phyloP scores from a whole-genome alignment of 1,140 invertebrate genomes.

The Dufourea novaeangliae region DNA sequence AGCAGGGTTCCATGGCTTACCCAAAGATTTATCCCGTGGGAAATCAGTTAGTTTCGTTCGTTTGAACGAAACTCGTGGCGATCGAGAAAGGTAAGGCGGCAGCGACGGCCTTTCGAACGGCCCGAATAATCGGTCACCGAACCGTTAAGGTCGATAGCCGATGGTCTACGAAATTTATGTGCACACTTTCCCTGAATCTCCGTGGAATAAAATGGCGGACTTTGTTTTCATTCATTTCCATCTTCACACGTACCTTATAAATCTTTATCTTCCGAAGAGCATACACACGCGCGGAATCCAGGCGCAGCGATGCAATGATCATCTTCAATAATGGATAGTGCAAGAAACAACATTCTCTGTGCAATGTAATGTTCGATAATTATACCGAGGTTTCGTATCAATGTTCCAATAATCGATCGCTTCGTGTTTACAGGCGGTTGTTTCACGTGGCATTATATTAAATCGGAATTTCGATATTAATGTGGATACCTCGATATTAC shows the following conservation, averaged over 20 bases:
- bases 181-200: not conserved
- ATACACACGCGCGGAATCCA: not conserved
- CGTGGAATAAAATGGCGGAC: not conserved
- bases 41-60: conserved; percentile 68
- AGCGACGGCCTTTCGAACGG: conserved; percentile 15
- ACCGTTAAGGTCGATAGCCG: conserved; percentile 55
- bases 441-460: not conserved
- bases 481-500: not conserved
- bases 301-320: not conserved
- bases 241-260: not conserved
- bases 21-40: conserved; percentile 67
- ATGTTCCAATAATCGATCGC: not conserved
- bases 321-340: not conserved
- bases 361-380: not conserved
- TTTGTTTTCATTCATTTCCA: not conserved
- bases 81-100: conserved; percentile 27
- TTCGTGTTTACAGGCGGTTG: no score
- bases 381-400: not conserved
- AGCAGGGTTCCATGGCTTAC: conserved; percentile 43
- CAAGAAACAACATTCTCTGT: not conserved
- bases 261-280: not conserved
- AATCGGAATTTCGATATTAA: not conserved
- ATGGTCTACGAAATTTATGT: conserved; percentile 29
- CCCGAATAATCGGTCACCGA: conserved; percentile 59
- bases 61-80: conserved; percentile 53